A percentile compares a stretch with the other conserved stretches of the same genome.
phyloP scores from a whole-genome alignment of 2,797 vertebrate genomes.

The Scolopax rusticola region DNA sequence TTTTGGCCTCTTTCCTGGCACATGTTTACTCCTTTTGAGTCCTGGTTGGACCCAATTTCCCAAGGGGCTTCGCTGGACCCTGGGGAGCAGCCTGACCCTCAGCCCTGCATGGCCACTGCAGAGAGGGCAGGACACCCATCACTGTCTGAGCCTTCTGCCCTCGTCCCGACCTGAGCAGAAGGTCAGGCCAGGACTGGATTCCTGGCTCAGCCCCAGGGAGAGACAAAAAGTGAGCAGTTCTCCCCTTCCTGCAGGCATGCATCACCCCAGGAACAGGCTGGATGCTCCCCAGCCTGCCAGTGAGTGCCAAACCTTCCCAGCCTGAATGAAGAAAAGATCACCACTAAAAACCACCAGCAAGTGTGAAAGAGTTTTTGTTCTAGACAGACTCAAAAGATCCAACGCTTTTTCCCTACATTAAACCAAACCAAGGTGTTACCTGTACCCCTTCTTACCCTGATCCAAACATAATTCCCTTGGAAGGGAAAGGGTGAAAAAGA shows the following conservation, averaged over 20 bases:
- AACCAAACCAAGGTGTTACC: background rate
- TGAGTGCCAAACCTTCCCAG: slow-evolving; percentile 25
- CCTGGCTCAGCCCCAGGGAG: background rate
- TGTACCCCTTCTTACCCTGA: background rate
- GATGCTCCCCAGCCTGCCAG: slow-evolving; percentile 50
- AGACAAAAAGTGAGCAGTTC: background rate
- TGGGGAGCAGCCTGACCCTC: background rate
- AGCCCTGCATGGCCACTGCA: rapidly evolving
- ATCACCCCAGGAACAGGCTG: background rate
- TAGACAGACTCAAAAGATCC: background rate
- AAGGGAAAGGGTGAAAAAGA: slow-evolving; percentile 14
- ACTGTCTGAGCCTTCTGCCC: background rate
- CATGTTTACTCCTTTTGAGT: background rate
- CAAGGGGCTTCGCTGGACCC: background rate
- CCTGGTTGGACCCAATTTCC: background rate
- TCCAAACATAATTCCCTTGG: background rate
- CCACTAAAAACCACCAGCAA: background rate
- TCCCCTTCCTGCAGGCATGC: background rate
- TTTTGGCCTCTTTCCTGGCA: slow-evolving; percentile 40
- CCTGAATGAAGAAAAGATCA: slow-evolving; percentile 16
- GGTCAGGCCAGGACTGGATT: background rate
- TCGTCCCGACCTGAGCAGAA: background rate
- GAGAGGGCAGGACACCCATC: background rate
- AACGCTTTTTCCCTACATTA: background rate
- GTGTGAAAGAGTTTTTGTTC: slow-evolving; percentile 40